Base-by-base conservation (phyloP, 2,888 invertebrate species). In the Nematopogon swammerdamellus region DNA sequence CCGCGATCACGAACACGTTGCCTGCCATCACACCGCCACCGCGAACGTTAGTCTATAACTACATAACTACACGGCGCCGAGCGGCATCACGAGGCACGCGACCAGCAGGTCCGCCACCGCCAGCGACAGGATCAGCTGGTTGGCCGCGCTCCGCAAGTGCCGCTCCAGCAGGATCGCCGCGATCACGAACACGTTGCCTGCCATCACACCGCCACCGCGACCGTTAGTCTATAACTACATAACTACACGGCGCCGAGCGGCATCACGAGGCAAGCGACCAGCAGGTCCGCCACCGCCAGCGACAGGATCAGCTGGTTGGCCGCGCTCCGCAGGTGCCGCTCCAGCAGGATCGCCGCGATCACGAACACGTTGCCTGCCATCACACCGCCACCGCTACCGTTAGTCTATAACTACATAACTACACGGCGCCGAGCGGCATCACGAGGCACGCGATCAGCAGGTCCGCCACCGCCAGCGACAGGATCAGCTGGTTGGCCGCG, bases 121-220 rank as follows among this genome's bases (percentile, higher is more conserved):
- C 67, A 96, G 80, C 18, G 94, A 89, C 54, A 95, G 82, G 60
- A 96, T 94, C 63, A 96, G 80, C 74, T 95, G 94, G 77, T 95
- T 95, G 52, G 92, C 92, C 29, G 93, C 92, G 61, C 88, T 91
- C 63, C 93, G 92, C 52, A 95, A 81, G 67, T 92, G 90, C 56
- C 91, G 81, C 68, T 95, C 96, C 59, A 94, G 76, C 53, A 94
- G 74, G 60, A 97, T 93, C 53, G 96, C 95, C 25, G 93, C 91
- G 72, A 96, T 95, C 62, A 97, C 96, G 75, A 96, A 93, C 50
- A 95, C 89, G 73, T 97, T 97, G 56, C 96, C 95, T 91, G 82
- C 4, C 71, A 74, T 56, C 50, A 48, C 52, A 17, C 49, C 11
- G 52, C 57, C 53, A 55, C 45, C 25, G 11, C 36, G 11, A 4